Percentiles rank a stretch among this genome's conserved stretches.
These are phyloP conservation scores for Rhinopomastus cyanomelas DNA, from an alignment of 2,113 vertebrate species.

Conservation along the genomic window DNA sequence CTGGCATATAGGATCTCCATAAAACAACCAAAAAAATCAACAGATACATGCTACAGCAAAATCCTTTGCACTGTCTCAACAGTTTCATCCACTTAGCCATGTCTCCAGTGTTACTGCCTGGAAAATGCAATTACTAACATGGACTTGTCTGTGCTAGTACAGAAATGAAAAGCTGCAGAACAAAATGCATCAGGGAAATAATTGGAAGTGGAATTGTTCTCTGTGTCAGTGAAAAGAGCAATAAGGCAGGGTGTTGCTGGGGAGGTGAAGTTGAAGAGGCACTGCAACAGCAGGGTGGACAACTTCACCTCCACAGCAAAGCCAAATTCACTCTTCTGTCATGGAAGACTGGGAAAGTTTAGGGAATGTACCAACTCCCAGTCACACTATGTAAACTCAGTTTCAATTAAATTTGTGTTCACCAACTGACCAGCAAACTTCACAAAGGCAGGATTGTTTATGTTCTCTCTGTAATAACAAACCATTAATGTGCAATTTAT, in stretches of 20 bases:
- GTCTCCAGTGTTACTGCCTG: not conserved
- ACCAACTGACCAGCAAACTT: not conserved
- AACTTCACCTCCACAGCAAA: not conserved
- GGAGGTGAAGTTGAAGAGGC: too few species aligned
- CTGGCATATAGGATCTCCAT: not conserved
- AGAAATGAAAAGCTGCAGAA: not conserved
- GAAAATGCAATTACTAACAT: not conserved
- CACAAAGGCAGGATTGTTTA: not conserved
- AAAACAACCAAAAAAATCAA: not conserved
- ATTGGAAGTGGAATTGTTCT: not conserved
- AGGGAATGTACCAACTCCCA: not conserved
- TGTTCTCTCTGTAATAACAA: conserved; percentile 8
- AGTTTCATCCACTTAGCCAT: not conserved
- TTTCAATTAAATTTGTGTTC: not conserved
- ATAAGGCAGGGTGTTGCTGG: too few species aligned
- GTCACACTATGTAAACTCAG: not conserved
- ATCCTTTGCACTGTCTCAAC: not conserved
- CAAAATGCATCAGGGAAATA: not conserved
- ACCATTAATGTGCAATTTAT: not conserved
- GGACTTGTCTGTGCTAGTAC: not conserved
- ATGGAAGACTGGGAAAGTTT: not conserved
- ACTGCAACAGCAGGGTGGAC: not conserved
- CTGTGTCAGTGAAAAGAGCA: not conserved
- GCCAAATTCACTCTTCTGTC: not conserved
- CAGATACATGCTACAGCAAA: not conserved